Conservation (phyloP, 2,113 vertebrate genomes). For the Marcusenius ussheri region DNA sequence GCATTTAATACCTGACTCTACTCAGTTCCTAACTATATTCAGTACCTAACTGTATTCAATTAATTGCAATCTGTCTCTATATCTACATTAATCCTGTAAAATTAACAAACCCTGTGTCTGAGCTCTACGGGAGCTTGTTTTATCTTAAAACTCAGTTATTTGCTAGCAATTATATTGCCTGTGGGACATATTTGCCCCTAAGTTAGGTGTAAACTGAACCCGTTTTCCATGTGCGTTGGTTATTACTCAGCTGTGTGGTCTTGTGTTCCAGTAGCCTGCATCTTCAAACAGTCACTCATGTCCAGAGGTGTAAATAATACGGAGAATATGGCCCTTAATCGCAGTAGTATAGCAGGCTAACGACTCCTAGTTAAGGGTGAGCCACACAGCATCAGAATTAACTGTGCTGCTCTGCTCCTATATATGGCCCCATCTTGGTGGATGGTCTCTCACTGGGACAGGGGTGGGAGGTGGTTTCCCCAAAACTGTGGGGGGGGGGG, state of each 20-base stretch:
- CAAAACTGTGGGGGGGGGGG: not conserved
- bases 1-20: not conserved
- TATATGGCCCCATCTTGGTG: not conserved
- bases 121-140: not conserved
- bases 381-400: not conserved
- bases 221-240: not conserved
- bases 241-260: not conserved
- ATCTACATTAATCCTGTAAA: not conserved
- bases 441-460: not conserved
- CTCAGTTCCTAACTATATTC: not conserved
- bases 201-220: not conserved
- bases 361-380: not conserved
- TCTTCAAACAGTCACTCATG: not conserved
- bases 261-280: not conserved
- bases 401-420: slow-evolving; percentile 3
- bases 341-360: not conserved
- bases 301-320: not conserved
- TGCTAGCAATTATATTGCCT: not conserved
- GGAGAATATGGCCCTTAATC: not conserved
- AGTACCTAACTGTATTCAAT: not conserved
- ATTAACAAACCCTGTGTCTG: not conserved
- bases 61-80: not conserved
- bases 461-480: not conserved
- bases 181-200: not conserved
- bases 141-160: not conserved